These are phyloP conservation scores for Eriosoma lanigerum DNA, from an alignment of 1,140 invertebrate species.

Conservation along the genomic window DNA sequence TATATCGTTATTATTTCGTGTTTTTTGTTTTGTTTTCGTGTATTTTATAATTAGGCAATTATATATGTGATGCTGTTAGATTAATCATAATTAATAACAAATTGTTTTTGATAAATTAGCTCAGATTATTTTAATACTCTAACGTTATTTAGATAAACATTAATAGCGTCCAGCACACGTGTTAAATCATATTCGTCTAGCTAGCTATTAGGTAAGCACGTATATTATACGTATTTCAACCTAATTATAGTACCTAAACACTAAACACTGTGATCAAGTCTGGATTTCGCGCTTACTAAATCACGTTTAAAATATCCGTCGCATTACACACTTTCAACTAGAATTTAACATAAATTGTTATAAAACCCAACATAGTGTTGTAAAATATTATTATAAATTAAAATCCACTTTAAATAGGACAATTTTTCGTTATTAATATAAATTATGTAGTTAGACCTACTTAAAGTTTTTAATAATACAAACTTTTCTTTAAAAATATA, in stretches of 20 bases:
- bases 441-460: too few relatives aligned
- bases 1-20: not conserved
- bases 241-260: not conserved
- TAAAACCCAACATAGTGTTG: too few relatives aligned
- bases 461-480: too few relatives aligned
- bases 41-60: slow-evolving; percentile 23
- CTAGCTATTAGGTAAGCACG: slow-evolving; percentile 3
- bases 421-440: too few relatives aligned
- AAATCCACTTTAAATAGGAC: too few relatives aligned
- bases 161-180: not conserved
- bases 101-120: slow-evolving; percentile 13
- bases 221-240: not conserved
- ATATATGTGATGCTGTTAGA: not conserved
- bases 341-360: too few relatives aligned
- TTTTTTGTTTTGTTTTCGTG: too few relatives aligned
- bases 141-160: not conserved
- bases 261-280: not conserved
- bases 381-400: too few relatives aligned
- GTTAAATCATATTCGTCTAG: not conserved
- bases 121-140: slow-evolving; percentile 10
- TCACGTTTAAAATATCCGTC: not conserved
- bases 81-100: slow-evolving; percentile 24
- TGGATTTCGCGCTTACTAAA: not conserved
- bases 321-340: not conserved
- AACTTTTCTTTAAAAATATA: too few relatives aligned